phyloP scores from a whole-genome alignment of 2,113 vertebrate genomes.

The Cyanocitta stelleri region DNA sequence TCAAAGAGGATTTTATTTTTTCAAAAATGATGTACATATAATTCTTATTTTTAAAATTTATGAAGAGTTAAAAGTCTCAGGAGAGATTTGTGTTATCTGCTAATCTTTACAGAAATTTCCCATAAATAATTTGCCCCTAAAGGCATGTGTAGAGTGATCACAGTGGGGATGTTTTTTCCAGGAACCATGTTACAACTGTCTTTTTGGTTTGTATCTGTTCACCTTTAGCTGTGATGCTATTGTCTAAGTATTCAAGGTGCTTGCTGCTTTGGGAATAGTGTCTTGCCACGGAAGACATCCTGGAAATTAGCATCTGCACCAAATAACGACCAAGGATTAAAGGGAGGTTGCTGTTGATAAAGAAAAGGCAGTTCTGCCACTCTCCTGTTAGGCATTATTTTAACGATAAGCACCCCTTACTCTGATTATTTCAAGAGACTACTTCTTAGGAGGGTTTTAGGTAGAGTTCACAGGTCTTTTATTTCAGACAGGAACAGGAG shows the following conservation, averaged over 20 bases:
- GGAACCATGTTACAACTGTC: background rate
- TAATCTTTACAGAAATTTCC: background rate
- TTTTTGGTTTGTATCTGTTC: background rate
- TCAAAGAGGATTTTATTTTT: background rate
- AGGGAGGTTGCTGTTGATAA: background rate
- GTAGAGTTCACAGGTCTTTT: background rate
- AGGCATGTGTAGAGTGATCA: background rate
- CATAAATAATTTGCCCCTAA: background rate
- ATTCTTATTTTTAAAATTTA: background rate
- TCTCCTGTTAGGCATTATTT: background rate
- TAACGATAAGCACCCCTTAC: background rate
- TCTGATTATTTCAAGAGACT: background rate
- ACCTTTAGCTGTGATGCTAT: background rate
- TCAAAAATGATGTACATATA: rapidly evolving
- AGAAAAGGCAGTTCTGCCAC: background rate
- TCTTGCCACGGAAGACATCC: background rate
- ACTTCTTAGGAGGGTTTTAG: background rate
- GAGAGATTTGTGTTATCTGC: background rate
- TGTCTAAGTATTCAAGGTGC: background rate
- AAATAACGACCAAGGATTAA: background rate
- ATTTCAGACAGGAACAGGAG: background rate
- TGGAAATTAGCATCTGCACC: background rate
- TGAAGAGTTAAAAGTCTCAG: background rate
- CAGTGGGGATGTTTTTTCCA: background rate
- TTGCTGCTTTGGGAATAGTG: background rate